Conservation (phyloP, 2,113 vertebrate species). For the Lichenostomus cassidix region DNA sequence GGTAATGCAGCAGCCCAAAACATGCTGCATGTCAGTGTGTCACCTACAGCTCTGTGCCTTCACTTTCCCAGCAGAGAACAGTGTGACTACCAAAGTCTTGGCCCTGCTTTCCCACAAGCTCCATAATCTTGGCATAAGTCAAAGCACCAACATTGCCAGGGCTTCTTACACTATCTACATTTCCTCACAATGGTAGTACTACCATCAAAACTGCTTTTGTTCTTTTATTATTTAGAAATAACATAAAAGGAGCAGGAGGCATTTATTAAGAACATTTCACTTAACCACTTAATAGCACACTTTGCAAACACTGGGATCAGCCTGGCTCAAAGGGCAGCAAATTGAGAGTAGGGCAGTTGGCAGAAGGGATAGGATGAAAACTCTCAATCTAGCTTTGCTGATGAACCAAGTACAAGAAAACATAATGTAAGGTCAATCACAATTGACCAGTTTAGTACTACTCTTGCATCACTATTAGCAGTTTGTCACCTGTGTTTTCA, state of each 20-base stretch:
- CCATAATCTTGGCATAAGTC: background rate
- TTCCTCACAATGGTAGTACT: background rate
- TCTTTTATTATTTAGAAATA: background rate
- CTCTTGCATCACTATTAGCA: background rate
- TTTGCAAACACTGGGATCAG: background rate
- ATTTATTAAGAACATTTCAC: background rate
- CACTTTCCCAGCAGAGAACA: background rate
- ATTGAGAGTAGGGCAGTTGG: background rate
- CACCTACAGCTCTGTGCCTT: background rate
- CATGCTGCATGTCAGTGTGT: fast-evolving
- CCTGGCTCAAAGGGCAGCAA: background rate
- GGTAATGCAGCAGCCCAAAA: background rate
- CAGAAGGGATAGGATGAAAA: background rate
- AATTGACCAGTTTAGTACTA: background rate
- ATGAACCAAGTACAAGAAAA: background rate
- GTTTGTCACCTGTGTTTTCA: background rate
- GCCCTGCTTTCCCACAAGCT: background rate
- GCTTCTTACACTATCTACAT: background rate
- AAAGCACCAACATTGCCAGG: background rate
- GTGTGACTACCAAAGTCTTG: background rate
- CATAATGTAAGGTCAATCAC: background rate
- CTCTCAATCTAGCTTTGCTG: background rate
- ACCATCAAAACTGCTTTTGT: background rate
- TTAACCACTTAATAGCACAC: background rate
- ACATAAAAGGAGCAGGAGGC: background rate